Conservation (phyloP, 1,140 invertebrate species). For the Drosophila chauvacae region DNA sequence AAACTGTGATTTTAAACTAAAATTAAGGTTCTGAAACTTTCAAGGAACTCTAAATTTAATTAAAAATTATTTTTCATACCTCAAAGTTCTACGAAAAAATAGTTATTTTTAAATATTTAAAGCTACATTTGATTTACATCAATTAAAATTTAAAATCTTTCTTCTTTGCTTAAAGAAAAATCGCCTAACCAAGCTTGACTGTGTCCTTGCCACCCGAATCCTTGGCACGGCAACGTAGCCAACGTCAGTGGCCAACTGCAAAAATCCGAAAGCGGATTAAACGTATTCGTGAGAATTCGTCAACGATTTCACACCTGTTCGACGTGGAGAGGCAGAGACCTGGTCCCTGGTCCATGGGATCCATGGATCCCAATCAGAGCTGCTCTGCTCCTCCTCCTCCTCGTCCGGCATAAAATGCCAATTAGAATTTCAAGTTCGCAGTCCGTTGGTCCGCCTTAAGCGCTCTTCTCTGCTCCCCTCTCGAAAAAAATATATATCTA, state of each 20-base stretch:
- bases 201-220: slow-evolving; percentile 12
- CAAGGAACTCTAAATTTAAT: neutral
- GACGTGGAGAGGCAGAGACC: slow-evolving; percentile 16
- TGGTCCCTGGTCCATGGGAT: slow-evolving; percentile 8
- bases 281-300: slow-evolving; percentile 82
- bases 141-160: too few relatives aligned
- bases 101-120: too few relatives aligned
- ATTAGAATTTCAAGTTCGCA: slow-evolving; percentile 82
- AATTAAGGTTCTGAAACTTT: neutral
- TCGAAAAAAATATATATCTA: neutral
- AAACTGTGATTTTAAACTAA: neutral
- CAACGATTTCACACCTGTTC: slow-evolving; percentile 81
- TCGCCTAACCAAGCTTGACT: neutral
- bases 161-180: too few relatives aligned
- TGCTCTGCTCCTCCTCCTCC: neutral
- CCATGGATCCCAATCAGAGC: slow-evolving; percentile 10
- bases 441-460: slow-evolving; percentile 55
- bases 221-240: slow-evolving; percentile 26
- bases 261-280: slow-evolving; percentile 83
- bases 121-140: too few relatives aligned
- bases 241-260: slow-evolving; percentile 48
- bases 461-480: slow-evolving; percentile 6
- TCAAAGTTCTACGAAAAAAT: neutral
- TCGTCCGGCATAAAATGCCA: slow-evolving; percentile 72
- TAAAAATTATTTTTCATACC: neutral